A percentile compares a stretch with the other conserved stretches of the same genome.
These are phyloP conservation scores for Pipistrellus pygmaeus DNA, from an alignment of 2,797 vertebrate genomes.

Conservation along the genomic window DNA sequence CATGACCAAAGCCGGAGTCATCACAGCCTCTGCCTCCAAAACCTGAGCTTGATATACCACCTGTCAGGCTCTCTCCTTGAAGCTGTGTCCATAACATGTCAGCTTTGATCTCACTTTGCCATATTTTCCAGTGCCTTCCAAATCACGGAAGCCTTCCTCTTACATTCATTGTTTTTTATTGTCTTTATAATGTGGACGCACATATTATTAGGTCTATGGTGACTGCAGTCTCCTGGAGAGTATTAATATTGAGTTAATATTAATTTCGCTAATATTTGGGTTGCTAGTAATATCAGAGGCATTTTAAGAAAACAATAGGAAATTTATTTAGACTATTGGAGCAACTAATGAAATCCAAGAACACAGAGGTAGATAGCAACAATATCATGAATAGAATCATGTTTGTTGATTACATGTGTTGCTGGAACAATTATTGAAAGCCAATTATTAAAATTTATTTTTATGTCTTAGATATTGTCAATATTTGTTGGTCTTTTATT, in stretches of 20 bases:
- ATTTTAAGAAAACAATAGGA: not conserved
- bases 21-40: not conserved
- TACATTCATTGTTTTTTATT: not conserved
- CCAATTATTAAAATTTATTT: not conserved
- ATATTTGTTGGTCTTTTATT: not conserved
- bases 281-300: not conserved
- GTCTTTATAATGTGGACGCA: not conserved
- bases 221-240: not conserved
- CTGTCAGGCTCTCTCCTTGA: not conserved
- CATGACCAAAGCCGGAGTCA: not conserved
- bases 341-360: not conserved
- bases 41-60: not conserved
- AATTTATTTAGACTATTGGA: not conserved
- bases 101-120: not conserved
- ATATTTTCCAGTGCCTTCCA: not conserved
- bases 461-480: conserved; percentile 4
- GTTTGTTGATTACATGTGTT: not conserved
- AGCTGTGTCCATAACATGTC: not conserved
- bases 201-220: not conserved
- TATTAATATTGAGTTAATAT: not conserved
- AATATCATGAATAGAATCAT: not conserved
- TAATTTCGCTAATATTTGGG: not conserved
- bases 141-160: not conserved
- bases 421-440: not conserved
- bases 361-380: not conserved